Evolutionary conservation across 2,888 invertebrate genomes (phyloP), one percentile per base, ranked within the genome.

Genomic region (Oegoconia quadripuncta): DNA sequence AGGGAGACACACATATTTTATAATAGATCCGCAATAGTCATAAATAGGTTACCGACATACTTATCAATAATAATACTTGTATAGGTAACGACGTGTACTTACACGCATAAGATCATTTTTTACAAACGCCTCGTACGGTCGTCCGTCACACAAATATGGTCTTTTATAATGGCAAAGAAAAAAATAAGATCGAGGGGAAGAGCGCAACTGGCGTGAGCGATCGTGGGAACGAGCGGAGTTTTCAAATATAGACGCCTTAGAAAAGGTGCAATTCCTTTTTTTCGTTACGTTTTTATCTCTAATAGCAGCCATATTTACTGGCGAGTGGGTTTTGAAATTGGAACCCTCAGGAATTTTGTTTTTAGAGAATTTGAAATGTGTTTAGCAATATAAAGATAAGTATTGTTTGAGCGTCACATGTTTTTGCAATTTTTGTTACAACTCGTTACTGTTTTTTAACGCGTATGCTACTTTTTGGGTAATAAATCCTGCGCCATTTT

Each of bases 181-280:
- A 75, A 71, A 64, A 63, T 69, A 66, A 65, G 58, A 64, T 66
- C 61, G 67, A 74, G 74, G 82, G 80, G 74, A 72, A 79, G 78
- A 75, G 74, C 64, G 65, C 87, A 87, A 87, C 86, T 87, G 84
- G 82, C 87, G 86, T 79, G 78, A 74, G 77, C 77, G 77, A 84
- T 70, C 88, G 88, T 87, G 87, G 87, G 88, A 87, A 88, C 79
- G 75, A 74, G 72, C 75, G 80, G 75, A 76, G 77, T 78, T 79
- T 73, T 78, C 75, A 77, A 81, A 79, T 81, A 75, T 78, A 79
- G 78, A 79, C 81, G 75, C 75, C 77, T 82, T 83, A 83, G 80
- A 80, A 86, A 86, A 87, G 86, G 82, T 86, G 83, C 86, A 80
- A 83, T 84, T 78, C 74, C 78, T 81, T 76, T 75, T 63, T 64